A percentile compares a stretch with the other conserved stretches of the same genome.
phyloP scores from a whole-genome alignment of 2,797 vertebrate genomes.

The Iguana delicatissima region DNA sequence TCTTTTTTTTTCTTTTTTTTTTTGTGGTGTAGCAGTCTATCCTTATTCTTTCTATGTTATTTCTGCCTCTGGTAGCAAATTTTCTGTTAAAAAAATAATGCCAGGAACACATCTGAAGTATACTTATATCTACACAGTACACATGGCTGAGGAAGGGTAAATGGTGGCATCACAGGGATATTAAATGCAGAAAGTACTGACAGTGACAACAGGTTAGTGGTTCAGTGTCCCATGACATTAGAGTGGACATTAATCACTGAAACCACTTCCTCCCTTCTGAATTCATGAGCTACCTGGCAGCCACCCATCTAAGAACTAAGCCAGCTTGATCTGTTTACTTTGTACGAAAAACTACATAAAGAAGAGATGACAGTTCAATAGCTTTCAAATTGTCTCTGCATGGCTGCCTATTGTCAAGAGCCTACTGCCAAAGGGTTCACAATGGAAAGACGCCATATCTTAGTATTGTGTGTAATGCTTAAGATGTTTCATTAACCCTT shows the following conservation, averaged over 20 bases:
- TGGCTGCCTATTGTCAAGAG: neutral
- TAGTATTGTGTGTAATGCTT: fast-evolving
- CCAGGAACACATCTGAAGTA: too few species aligned
- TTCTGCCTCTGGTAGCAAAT: too few species aligned
- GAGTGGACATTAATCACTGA: neutral
- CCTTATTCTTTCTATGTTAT: too few species aligned
- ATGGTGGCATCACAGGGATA: neutral
- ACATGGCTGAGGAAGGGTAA: neutral
- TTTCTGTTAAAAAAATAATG: too few species aligned
- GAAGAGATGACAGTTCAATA: neutral
- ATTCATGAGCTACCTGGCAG: neutral
- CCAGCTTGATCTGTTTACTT: neutral
- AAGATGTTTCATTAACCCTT: neutral
- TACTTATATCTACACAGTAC: neutral
- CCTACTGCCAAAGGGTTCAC: neutral
- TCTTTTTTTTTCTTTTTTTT: too few species aligned
- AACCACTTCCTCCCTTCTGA: slow-evolving; percentile 7
- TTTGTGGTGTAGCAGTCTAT: too few species aligned
- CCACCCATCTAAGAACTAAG: neutral
- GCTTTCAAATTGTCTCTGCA: neutral
- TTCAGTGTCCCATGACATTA: neutral
- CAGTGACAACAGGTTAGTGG: neutral
- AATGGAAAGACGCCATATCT: neutral
- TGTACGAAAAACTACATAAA: neutral
- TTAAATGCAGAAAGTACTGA: neutral